These are phyloP conservation scores for Bacillus rossius DNA, from an alignment of 1,140 invertebrate species.

Conservation along the genomic window DNA sequence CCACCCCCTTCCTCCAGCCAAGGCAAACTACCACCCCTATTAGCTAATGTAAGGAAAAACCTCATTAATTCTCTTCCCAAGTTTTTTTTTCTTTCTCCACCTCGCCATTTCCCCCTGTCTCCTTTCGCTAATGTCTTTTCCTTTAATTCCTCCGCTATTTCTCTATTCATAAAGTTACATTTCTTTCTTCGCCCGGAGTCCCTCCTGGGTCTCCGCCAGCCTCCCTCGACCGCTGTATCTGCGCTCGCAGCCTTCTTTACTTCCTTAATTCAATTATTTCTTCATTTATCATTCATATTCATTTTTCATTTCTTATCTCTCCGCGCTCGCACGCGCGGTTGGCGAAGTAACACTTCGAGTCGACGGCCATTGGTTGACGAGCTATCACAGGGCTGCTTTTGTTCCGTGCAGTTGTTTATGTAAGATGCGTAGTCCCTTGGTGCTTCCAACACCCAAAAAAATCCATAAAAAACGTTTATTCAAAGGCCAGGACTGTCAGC, in stretches of 20 bases:
- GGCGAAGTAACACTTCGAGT: too few relatives aligned
- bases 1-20: background rate
- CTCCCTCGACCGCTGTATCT: too few relatives aligned
- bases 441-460: too few relatives aligned
- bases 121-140: slow-evolving; percentile 3
- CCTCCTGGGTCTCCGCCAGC: background rate
- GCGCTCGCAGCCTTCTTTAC: too few relatives aligned
- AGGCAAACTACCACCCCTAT: slow-evolving; percentile 4
- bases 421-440: too few relatives aligned
- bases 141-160: background rate
- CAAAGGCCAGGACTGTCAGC: too few relatives aligned
- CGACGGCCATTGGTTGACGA: too few relatives aligned
- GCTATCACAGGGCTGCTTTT: too few relatives aligned
- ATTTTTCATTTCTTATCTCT: background rate
- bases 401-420: too few relatives aligned
- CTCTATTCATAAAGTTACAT: background rate
- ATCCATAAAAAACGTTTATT: too few relatives aligned
- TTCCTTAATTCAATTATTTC: background rate
- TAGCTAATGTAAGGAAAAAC: slow-evolving; percentile 10
- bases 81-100: background rate
- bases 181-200: slow-evolving; percentile 1
- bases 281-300: slow-evolving; percentile 2
- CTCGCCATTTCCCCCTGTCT: too few relatives aligned
- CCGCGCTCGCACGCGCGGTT: too few relatives aligned
- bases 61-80: slow-evolving; percentile 14